A percentile compares a stretch with the other conserved stretches of the same genome.
These are phyloP conservation scores for Nomada ferruginata DNA, from an alignment of 2,888 invertebrate species.

Conservation along the genomic window DNA sequence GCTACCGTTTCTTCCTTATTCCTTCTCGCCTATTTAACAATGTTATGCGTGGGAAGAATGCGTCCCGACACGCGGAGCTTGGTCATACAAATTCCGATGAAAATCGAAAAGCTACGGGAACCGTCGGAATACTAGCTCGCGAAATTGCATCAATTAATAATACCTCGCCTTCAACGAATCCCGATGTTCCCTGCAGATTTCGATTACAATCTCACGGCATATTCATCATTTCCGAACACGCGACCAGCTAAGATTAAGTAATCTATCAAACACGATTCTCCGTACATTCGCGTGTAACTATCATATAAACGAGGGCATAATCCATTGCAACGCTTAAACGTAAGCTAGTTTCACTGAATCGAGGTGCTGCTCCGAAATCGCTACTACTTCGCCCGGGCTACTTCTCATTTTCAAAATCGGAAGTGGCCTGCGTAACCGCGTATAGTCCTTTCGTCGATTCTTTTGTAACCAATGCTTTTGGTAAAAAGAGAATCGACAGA, in stretches of 20 bases:
- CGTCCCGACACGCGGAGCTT: too few species aligned
- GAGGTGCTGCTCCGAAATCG: conserved; percentile 66
- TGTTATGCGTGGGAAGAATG: too few species aligned
- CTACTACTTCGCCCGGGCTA: neutral
- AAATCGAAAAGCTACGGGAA: too few species aligned
- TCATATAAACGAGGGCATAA: conserved; percentile 56
- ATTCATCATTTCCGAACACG: neutral
- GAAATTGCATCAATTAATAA: too few species aligned
- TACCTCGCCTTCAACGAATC: too few species aligned
- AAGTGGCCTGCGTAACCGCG: neutral
- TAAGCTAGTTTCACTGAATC: conserved; percentile 68
- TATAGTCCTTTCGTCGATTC: conserved; percentile 2
- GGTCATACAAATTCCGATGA: too few species aligned
- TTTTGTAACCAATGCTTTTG: neutral
- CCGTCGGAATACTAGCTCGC: too few species aligned
- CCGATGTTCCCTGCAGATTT: neutral
- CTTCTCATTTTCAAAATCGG: neutral
- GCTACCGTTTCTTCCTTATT: neutral
- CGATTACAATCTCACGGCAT: neutral
- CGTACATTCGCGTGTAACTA: conserved; percentile 34
- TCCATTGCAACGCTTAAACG: conserved; percentile 72
- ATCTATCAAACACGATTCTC: conserved; percentile 34
- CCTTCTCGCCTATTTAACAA: too few species aligned
- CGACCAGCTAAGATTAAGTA: neutral
- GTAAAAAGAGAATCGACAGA: conserved; percentile 3